These are phyloP conservation scores for Pangasius mekongensis DNA, from an alignment of 2,797 vertebrate genomes.

Conservation along the genomic window DNA sequence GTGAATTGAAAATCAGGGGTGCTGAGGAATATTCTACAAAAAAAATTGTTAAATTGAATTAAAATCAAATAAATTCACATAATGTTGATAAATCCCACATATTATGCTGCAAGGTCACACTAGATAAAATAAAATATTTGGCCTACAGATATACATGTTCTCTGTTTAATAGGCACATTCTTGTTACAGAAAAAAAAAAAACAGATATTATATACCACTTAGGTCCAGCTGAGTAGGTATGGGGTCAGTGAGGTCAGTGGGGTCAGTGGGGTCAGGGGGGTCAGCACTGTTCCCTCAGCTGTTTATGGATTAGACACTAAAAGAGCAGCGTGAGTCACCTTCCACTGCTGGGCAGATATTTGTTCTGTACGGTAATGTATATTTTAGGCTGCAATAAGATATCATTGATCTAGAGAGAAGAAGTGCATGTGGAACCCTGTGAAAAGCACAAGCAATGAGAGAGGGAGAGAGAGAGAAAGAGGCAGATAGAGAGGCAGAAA, in stretches of 20 bases:
- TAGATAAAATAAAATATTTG: background rate
- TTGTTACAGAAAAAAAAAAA: background rate
- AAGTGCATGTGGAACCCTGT: background rate
- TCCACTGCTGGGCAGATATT: background rate
- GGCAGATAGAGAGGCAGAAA: background rate
- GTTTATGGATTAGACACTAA: conserved; percentile 12
- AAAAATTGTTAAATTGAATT: background rate
- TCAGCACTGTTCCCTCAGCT: background rate
- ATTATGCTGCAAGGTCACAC: background rate
- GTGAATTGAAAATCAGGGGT: background rate
- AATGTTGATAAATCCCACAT: background rate
- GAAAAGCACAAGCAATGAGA: background rate
- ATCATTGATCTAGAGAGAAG: background rate
- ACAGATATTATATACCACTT: background rate
- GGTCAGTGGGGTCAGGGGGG: background rate
- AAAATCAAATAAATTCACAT: background rate
- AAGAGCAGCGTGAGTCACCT: conserved; percentile 5
- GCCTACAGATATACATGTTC: background rate
- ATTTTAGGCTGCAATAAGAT: conserved; percentile 21
- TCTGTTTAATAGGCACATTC: background rate
- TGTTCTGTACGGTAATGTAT: background rate
- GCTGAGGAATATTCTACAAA: background rate
- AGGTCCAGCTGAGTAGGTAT: background rate
- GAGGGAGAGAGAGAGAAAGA: background rate
- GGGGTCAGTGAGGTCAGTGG: background rate